phyloP scores from a whole-genome alignment of 2,113 vertebrate species.

The Bos javanicus region DNA sequence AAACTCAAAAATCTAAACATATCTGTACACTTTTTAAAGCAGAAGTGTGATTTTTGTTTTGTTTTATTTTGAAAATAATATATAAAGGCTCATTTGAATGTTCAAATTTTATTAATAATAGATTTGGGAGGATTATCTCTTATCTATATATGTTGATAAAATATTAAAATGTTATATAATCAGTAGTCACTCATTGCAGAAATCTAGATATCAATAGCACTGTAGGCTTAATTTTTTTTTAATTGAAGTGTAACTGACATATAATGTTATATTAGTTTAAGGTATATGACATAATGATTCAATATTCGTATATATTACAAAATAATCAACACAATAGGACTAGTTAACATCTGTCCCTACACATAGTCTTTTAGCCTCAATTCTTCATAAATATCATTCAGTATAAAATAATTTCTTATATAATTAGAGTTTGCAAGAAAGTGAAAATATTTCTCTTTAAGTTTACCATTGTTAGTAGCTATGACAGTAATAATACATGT shows the following conservation, averaged over 20 bases:
- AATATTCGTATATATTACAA: not conserved
- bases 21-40: not conserved
- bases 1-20: not conserved
- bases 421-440: not conserved
- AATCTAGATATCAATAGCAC: not conserved
- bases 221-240: not conserved
- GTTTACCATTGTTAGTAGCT: not conserved
- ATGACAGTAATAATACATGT: not conserved
- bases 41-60: not conserved
- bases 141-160: not conserved
- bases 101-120: not conserved
- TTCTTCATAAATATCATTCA: not conserved
- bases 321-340: not conserved
- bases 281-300: not conserved
- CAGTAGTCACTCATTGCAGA: not conserved
- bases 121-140: not conserved
- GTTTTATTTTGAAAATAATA: not conserved
- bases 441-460: not conserved
- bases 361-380: not conserved
- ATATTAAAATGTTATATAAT: not conserved
- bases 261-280: not conserved
- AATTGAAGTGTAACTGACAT: not conserved
- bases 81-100: not conserved
- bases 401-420: not conserved
- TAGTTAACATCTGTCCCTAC: not conserved